These are phyloP conservation scores for Brachypteracias leptosomus DNA, from an alignment of 2,113 vertebrate genomes.

Conservation along the genomic window DNA sequence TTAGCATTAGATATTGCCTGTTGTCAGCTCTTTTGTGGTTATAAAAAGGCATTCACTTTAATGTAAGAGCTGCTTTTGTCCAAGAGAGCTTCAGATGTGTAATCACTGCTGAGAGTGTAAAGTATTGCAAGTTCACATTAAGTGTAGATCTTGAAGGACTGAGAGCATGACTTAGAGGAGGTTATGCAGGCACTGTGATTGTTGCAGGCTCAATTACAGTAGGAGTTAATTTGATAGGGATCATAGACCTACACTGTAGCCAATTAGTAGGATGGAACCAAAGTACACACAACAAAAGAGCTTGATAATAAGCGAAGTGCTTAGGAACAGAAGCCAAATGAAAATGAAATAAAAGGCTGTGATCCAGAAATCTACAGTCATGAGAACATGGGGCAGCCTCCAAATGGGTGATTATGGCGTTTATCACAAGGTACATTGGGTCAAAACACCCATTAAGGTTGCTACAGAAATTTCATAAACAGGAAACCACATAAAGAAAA, in stretches of 20 bases:
- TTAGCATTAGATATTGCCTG: not conserved
- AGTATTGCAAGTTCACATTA: not conserved
- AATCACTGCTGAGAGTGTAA: not conserved
- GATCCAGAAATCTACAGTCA: slow-evolving; percentile 50
- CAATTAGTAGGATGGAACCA: slow-evolving; percentile 48
- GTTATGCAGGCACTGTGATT: not conserved
- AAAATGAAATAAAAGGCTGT: slow-evolving; percentile 63
- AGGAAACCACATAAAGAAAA: not conserved
- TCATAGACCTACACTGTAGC: slow-evolving; percentile 40
- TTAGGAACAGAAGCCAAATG: slow-evolving; percentile 62
- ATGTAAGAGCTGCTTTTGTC: not conserved
- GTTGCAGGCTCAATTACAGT: slow-evolving; percentile 26
- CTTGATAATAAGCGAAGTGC: slow-evolving; percentile 56
- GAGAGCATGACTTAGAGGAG: not conserved
- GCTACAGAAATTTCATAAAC: slow-evolving; percentile 40
- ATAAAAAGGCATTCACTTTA: not conserved
- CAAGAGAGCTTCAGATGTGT: not conserved
- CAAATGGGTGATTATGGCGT: slow-evolving; percentile 45
- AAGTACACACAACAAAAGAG: slow-evolving; percentile 50
- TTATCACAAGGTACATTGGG: slow-evolving; percentile 50
- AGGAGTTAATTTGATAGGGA: slow-evolving; percentile 62
- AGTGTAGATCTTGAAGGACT: not conserved
- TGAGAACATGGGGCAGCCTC: slow-evolving; percentile 38
- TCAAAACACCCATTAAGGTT: slow-evolving; percentile 31
- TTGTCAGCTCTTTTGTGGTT: not conserved